phyloP scores from a whole-genome alignment of 2,113 vertebrate genomes.

The Pterocles orientalis region DNA sequence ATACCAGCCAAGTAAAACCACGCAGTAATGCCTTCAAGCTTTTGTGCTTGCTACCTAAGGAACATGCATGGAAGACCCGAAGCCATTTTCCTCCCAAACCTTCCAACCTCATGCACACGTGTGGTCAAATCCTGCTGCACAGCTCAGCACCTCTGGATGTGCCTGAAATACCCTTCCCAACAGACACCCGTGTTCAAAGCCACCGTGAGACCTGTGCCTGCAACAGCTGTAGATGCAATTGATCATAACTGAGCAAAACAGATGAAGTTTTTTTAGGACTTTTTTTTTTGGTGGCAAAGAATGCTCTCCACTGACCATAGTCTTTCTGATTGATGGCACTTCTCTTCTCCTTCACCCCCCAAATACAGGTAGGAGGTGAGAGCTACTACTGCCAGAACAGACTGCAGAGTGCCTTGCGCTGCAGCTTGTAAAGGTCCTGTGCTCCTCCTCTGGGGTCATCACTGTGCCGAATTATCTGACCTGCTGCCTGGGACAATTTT shows the following conservation, averaged over 20 bases:
- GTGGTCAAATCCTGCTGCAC: background rate
- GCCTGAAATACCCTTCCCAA: background rate
- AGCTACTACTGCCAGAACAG: background rate
- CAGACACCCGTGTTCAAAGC: background rate
- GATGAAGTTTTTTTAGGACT: fast-evolving
- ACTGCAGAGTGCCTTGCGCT: background rate
- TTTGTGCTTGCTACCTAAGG: background rate
- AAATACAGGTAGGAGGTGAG: too few species aligned
- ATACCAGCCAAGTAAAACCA: background rate
- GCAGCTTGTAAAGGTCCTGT: background rate
- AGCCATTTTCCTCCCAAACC: background rate
- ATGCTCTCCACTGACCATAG: background rate
- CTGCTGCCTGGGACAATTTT: background rate
- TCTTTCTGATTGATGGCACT: background rate
- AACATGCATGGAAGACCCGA: background rate
- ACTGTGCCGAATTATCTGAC: background rate
- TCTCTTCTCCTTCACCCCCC: background rate
- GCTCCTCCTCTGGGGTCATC: background rate
- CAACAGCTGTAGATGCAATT: background rate
- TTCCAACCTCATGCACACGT: fast-evolving
- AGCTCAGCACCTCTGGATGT: background rate
- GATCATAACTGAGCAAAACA: background rate
- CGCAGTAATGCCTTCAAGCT: background rate
- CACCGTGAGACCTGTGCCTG: background rate
- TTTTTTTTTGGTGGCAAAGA: background rate